Evolutionary conservation across 1,140 invertebrate genomes (phyloP).

Genomic region (Pseudomyrmex cubaensis): DNA sequence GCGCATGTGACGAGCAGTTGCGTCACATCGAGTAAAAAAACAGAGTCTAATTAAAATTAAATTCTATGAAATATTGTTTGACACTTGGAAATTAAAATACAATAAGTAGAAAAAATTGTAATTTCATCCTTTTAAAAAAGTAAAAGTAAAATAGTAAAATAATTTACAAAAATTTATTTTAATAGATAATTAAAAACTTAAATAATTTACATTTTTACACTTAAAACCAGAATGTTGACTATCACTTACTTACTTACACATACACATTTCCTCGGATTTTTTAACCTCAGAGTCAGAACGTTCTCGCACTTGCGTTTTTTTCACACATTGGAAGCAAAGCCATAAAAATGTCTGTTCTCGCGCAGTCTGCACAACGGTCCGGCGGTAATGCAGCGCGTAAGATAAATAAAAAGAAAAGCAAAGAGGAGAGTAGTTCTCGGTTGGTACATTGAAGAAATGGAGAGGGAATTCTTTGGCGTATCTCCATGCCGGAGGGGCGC

Average conservation of each 20-base stretch:
- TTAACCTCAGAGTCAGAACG: not conserved
- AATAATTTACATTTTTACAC: too few species aligned
- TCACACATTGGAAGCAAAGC: not conserved
- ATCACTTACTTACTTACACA: too few species aligned
- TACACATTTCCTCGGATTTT: not conserved
- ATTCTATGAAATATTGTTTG: not conserved
- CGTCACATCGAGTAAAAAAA: not conserved
- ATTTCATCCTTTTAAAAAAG: too few species aligned
- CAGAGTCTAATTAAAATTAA: not conserved
- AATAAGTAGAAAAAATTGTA: not conserved
- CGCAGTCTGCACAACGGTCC: conserved; percentile 26
- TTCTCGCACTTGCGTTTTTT: not conserved
- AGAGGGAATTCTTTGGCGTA: conserved; percentile 64
- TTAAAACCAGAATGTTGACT: too few species aligned
- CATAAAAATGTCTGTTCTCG: conserved; percentile 3
- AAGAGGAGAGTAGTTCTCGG: conserved; percentile 21
- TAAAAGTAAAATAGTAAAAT: too few species aligned
- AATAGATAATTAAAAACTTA: too few species aligned
- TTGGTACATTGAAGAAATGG: conserved; percentile 42
- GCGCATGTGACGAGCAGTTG: not conserved
- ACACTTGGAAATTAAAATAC: not conserved
- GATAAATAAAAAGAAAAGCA: conserved; percentile 57
- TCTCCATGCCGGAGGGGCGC: conserved; percentile 17
- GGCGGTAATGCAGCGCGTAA: conserved; percentile 24
- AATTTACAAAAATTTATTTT: too few species aligned